Evolutionary conservation across 2,113 vertebrate genomes (phyloP), one percentile per base, ranked within the genome.

Genomic region (Elgaria multicarinata): DNA sequence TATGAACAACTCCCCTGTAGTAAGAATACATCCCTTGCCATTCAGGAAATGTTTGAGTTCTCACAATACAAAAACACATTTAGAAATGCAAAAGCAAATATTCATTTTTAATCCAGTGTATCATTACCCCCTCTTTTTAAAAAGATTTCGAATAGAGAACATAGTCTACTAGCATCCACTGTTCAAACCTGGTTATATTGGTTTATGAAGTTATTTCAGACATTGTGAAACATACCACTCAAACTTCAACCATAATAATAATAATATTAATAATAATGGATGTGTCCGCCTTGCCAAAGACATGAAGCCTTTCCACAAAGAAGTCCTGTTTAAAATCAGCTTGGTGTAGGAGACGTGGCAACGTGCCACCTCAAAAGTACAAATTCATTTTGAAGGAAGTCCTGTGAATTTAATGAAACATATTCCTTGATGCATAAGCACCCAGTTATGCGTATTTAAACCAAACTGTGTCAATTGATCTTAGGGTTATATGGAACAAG

Each of bases 11-110:
- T 53, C 72, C 76, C 91, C 62, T 44, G 24, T 24, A 91, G 64
- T 20, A 87, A 89, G 89, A 81, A 22, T 18, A 80, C 18, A 82
- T 44, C 74, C 79, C 88, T 80, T 71, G 14, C 72, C 85, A 76
- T 31, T 88, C 89, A 85, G 64, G 77, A 33, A 3, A 62, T 83
- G 81, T n/a, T 84, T 86, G 69, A 91, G 93, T 87, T 26, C 69
- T 92, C 28, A 26, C 31, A 92, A 85, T 74, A 79, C 36, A 4
- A 89, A 77, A 87, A 26, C 62, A 84, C 66, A n/a, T 44, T 90
- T 8, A 74, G 79, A 90, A 33, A 87, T 66, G 20, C 77, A 55
- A 82, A 44, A 85, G 7, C 13, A 81, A 77, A 28, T 33, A 44
- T 74, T 77, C 4, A 50, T 75, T 46, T 83, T 66, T 64, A n/a